Conservation (phyloP, 2,113 vertebrate species). For the Thinocorus orbignyianus region DNA sequence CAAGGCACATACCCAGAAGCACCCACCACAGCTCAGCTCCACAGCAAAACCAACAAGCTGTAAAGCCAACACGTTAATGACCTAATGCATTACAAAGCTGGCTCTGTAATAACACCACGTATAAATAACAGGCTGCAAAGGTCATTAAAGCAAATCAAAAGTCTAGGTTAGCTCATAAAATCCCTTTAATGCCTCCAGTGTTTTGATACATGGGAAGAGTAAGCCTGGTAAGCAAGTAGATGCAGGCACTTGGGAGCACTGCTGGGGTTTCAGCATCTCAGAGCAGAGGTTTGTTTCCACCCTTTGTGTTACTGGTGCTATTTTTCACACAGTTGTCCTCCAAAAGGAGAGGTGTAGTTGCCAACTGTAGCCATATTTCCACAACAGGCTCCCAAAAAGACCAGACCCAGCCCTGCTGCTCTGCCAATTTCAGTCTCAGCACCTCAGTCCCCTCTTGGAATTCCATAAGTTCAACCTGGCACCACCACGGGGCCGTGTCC, state of each 20-base stretch:
- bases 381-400: background rate
- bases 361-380: too few relatives aligned
- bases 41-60: conserved; percentile 31
- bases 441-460: accelerated
- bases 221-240: background rate
- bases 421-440: background rate
- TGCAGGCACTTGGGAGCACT: background rate
- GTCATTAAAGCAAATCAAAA: conserved; percentile 56
- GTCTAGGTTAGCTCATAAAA: conserved; percentile 34
- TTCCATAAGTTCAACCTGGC: background rate
- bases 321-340: background rate
- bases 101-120: background rate
- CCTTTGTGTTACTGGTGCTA: accelerated
- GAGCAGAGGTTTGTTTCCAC: background rate
- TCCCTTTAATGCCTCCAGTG: background rate
- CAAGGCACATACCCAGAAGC: background rate
- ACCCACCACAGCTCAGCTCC: background rate
- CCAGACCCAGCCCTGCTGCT: background rate
- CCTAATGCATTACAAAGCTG: background rate
- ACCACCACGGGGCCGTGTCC: accelerated
- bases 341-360: background rate
- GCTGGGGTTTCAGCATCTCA: background rate
- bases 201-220: background rate
- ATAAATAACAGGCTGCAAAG: conserved; percentile 32
- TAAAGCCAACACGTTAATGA: background rate